Base-by-base conservation (phyloP, 1,140 invertebrate species). In the Zaprionus camerounensis region DNA sequence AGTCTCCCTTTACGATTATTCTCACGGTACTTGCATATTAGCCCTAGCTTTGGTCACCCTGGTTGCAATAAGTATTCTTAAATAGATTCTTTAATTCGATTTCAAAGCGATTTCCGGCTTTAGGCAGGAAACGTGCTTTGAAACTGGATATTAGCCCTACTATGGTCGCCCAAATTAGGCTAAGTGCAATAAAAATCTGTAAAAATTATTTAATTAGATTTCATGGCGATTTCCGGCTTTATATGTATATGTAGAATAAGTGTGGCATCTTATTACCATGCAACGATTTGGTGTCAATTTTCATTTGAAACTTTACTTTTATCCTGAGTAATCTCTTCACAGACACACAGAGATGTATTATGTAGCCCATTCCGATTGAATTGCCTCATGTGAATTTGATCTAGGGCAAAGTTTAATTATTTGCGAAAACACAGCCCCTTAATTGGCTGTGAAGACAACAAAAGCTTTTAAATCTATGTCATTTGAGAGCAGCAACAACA, bases 391-490 rank as follows among this genome's bases (percentile, higher is more conserved):
- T 61, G 36, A 61, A 41, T 61, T 7, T 41, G 20, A 61, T 26
- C 34, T 61, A 5, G 11, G 36, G 34, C 36, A 61, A 41, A 61
- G 36, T 41, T 41, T 7, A 61, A 38, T 41, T 28, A 28, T 56
- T 56, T 26, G 13, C 53, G 24, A 34, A 66, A 55, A 17, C 22
- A 56, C 34, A 69, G 46, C 31, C 66, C 36, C 51, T 71, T 71
- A 71, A 71, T 71, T 71, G 69, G 12, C 51, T 20, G 24, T 36
- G 61, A 64, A n/a, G 20, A 28, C 62, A 24, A 31, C 51, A 56
- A 57, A 34, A 46, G 20, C 2, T 49, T 24, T 36, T 46, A 3
- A 51, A 49, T 57, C 26, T 61, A 31, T 66, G 56, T 22, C n/a
- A 57, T 49, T 71, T 62, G 69, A 64, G 49, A 62, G 13, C 11